These are phyloP conservation scores for Peromyscus leucopus DNA, from an alignment of 2,113 vertebrate species.

Conservation along the genomic window DNA sequence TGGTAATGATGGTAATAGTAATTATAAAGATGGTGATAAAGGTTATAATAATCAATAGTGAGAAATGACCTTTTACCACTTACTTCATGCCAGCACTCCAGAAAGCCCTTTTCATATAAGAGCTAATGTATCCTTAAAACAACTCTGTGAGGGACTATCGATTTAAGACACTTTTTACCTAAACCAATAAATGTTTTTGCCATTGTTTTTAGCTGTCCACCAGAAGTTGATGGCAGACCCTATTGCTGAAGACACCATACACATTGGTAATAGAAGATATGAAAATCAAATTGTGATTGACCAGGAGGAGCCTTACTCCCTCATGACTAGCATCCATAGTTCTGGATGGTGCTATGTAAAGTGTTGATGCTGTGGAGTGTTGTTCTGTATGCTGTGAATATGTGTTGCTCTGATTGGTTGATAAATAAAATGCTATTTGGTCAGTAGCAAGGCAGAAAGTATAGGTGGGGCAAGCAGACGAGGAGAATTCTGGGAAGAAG, in stretches of 20 bases:
- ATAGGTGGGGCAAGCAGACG: no score
- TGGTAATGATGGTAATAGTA: neutral
- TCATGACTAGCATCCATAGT: neutral
- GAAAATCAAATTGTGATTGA: neutral
- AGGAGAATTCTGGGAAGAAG: no score
- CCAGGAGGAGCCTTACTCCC: neutral
- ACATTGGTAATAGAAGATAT: neutral
- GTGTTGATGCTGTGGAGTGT: no score
- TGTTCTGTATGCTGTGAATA: no score
- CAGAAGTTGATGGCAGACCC: neutral
- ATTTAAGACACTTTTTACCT: neutral
- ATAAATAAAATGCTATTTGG: no score
- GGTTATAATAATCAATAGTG: neutral
- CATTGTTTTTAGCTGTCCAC: neutral
- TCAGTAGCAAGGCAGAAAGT: no score
- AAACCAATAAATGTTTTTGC: neutral
- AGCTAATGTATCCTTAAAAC: neutral
- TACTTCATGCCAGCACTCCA: no score
- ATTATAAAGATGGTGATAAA: neutral
- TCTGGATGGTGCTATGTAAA: neutral
- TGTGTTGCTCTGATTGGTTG: no score
- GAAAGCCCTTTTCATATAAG: neutral
- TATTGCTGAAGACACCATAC: neutral
- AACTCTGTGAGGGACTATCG: neutral
- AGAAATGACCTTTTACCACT: neutral